Base-by-base conservation (phyloP, 2,888 invertebrate genomes). In the Protonemura montana region DNA sequence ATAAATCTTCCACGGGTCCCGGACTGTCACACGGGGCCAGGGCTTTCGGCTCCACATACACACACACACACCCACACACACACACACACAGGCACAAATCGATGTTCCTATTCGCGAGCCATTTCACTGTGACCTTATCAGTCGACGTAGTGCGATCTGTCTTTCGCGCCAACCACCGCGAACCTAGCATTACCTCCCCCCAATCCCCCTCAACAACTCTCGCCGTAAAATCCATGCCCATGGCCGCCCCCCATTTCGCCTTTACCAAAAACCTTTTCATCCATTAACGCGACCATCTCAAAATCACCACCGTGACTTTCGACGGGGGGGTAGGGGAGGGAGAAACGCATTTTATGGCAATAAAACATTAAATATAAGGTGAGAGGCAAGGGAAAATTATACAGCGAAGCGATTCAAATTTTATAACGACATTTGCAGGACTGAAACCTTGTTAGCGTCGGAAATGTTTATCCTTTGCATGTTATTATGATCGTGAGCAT, bases 121-220 rank as follows among this genome's bases (percentile, higher is more conserved):
- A 83, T 83, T 83, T 83, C 82, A 42, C 42, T 41, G 82, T 41
- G 82, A 83, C 82, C 82, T 83, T 83, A 83, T 83, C 82, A 83
- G 27, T 78, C 27, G 78, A 59, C 59, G 78, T 26, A 7, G 5
- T 78, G 78, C 82, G 35, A 83, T 83, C 82, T 83, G 82, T 83
- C 82, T 83, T 83, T 41, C n/a, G 41, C 41, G n/a, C 35, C 82
- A 35, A 13, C 82, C 59, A 26, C 82, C 41, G 35, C n/a, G 42
- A n/a, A 29, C 82, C 82, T 28, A 10, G 78, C 78, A 78, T 13
- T 78, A 26, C n/a, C 76, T 3, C 76, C n/a, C n/a, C 26, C 76
- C 76, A 27, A n/a, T 28, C 78, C 78, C 78, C 29, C 82, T n/a
- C 82, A 13, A 26, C 29, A 26, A 83, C 82, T 29, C 30, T 10